Evolutionary conservation across 2,113 vertebrate species (phyloP), one percentile per base, ranked within the genome.

Genomic region (Smithornis capensis): DNA sequence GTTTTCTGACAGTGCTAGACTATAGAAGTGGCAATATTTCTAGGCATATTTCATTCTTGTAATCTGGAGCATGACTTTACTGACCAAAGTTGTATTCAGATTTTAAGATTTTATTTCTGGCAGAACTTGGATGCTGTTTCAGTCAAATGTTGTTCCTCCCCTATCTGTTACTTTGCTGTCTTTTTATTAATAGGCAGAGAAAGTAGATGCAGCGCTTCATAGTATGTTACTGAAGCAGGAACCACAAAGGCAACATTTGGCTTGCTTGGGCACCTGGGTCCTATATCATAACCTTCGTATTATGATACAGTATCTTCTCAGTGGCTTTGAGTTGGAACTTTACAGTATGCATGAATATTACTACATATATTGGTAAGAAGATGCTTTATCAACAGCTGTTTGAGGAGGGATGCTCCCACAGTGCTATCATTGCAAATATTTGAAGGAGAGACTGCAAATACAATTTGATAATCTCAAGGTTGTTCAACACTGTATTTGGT

Each of bases 331-430:
- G 90, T 97, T 99, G 96, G 99, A 99, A 91, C 99, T 99, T 49
- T 99, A 99, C 97, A 99, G 99, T 97, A 99, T 99, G 99, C 99
- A 99, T 29, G 99, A 99, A 81, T 99, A 99, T 96, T 99, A 99
- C 97, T 99, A 99, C 98, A 98, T 99, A 94, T 99, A 99, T 97
- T 99, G 99, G 99, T 99, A 97, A 98, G 98, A 94, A 52, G 21
- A 38, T 19, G 33, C 11, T 68, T 68, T 62, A 19, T 56, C 82
- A 44, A 33, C 19, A 69, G 14, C 33, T 65, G 24, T 45, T 56
- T 1, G 2, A 44, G 23, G 27, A 55, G 56, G 49, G 23, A 24
- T 89, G 52, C 37, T 91, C 23, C 11, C 28, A 50, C 53, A 56
- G 33, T 83, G 38, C 44, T 76, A 0, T 33, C 35, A 33, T 45